phyloP scores from a whole-genome alignment of 2,797 vertebrate genomes.

The Pelodytes ibericus region DNA sequence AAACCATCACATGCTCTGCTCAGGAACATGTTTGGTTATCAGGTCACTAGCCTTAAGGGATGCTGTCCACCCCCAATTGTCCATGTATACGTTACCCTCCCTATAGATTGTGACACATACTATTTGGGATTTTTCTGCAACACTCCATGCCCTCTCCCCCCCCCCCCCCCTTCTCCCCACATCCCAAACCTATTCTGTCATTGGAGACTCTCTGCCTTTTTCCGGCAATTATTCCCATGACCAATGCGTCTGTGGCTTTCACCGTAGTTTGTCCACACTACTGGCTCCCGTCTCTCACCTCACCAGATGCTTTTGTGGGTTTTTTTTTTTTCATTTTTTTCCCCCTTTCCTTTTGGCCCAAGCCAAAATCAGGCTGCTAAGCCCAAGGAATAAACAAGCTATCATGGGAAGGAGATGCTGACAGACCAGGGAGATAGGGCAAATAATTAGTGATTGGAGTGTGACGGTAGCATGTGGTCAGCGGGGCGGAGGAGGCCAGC shows the following conservation, averaged over 20 bases:
- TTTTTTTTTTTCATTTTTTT: constrained; percentile 57
- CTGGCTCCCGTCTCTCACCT: constrained; percentile 40
- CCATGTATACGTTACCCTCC: neutral
- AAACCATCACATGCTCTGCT: constrained; percentile 1
- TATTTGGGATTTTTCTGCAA: constrained; percentile 14
- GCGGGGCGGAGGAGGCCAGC: constrained; percentile 14
- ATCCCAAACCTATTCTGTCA: neutral
- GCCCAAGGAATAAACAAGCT: constrained; percentile 63
- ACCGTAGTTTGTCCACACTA: constrained; percentile 50
- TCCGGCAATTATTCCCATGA: constrained; percentile 55
- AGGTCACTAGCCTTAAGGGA: constrained; percentile 4
- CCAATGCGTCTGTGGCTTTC: constrained; percentile 51
- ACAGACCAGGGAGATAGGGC: constrained; percentile 26
- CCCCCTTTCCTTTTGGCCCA: constrained; percentile 58
- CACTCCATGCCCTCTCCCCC: neutral
- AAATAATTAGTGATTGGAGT: constrained; percentile 44
- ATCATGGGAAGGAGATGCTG: constrained; percentile 36
- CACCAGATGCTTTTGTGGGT: constrained; percentile 61
- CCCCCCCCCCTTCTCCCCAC: neutral
- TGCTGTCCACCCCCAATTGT: neutral
- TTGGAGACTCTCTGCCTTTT: constrained; percentile 41
- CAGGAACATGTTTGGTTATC: neutral
- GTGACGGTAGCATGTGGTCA: constrained; percentile 39
- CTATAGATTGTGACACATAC: constrained; percentile 13
- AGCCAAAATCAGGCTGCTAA: constrained; percentile 62